phyloP scores from a whole-genome alignment of 1,140 invertebrate species.

The Bombus huntii region DNA sequence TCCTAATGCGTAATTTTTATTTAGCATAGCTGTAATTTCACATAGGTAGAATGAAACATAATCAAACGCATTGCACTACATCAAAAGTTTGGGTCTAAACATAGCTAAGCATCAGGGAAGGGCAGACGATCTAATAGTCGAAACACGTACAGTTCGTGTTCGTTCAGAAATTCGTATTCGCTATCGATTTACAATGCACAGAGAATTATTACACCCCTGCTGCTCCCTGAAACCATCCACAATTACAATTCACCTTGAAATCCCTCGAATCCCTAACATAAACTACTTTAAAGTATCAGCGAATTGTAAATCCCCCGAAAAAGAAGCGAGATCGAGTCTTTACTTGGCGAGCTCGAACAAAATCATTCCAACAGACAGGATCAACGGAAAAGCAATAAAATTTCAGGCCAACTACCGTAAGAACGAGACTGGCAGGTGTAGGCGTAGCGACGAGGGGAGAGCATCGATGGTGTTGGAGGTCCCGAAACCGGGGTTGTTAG shows the following conservation, averaged over 20 bases:
- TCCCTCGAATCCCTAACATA: background rate
- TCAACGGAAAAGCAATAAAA: slow-evolving; percentile 39
- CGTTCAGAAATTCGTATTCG: no score
- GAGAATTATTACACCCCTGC: background rate
- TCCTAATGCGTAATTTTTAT: no score
- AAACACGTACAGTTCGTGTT: no score
- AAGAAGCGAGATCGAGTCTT: background rate
- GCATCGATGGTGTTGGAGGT: slow-evolving; percentile 15
- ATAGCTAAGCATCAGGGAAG: fast-evolving
- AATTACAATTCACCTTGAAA: background rate
- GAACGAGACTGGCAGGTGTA: slow-evolving; percentile 28
- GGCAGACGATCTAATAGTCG: no score
- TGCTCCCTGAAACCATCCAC: background rate
- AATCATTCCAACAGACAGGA: background rate
- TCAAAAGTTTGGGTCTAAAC: no score
- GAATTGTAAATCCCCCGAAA: no score
- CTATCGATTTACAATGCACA: no score
- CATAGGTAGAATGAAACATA: no score
- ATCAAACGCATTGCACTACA: no score
- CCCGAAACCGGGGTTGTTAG: slow-evolving; percentile 35
- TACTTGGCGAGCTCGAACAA: background rate
- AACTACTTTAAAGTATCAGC: background rate
- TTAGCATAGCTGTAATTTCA: no score
- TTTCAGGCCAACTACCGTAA: slow-evolving; percentile 10
- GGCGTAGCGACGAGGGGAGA: background rate